A percentile compares a stretch with the other conserved stretches of the same genome.
These are phyloP conservation scores for Drosophila picticornis DNA, from an alignment of 2,888 invertebrate species.

Conservation along the genomic window DNA sequence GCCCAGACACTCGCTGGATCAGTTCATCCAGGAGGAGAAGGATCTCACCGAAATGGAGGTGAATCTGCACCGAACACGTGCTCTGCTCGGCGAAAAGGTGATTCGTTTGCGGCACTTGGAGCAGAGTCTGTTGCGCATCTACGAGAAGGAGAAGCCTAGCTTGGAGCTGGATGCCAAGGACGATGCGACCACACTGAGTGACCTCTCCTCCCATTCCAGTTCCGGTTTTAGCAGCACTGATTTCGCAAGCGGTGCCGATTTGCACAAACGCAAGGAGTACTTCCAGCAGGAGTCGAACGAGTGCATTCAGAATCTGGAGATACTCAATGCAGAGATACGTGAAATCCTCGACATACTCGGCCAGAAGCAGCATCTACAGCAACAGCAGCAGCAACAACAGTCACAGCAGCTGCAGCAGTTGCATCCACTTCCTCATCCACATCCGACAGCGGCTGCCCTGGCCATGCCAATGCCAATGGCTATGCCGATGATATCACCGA, in stretches of 20 bases:
- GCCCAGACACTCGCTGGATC: conserved; percentile 82
- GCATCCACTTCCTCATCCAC: conserved; percentile 28
- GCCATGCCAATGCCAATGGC: conserved; percentile 18
- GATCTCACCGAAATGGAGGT: conserved; percentile 94
- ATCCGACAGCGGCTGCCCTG: not conserved
- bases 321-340: conserved; percentile 89
- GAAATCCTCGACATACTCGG: conserved; percentile 90
- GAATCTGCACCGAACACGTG: conserved; percentile 92
- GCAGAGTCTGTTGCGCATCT: conserved; percentile 89
- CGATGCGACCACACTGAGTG: conserved; percentile 88
- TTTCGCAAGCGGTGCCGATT: conserved; percentile 87
- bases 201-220: conserved; percentile 88
- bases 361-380: conserved; percentile 82
- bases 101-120: conserved; percentile 92
- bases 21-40: conserved; percentile 89
- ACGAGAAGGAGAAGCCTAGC: conserved; percentile 83
- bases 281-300: conserved; percentile 89
- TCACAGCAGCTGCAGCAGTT: conserved; percentile 33
- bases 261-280: conserved; percentile 83
- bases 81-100: conserved; percentile 92
- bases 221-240: conserved; percentile 89
- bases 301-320: conserved; percentile 89
- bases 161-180: conserved; percentile 85
- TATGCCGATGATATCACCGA: conserved; percentile 76
- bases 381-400: conserved; percentile 39